A percentile compares a stretch with the other conserved stretches of the same genome.
Conservation (phyloP, 2,797 vertebrate genomes). For the Euthynnus affinis region DNA sequence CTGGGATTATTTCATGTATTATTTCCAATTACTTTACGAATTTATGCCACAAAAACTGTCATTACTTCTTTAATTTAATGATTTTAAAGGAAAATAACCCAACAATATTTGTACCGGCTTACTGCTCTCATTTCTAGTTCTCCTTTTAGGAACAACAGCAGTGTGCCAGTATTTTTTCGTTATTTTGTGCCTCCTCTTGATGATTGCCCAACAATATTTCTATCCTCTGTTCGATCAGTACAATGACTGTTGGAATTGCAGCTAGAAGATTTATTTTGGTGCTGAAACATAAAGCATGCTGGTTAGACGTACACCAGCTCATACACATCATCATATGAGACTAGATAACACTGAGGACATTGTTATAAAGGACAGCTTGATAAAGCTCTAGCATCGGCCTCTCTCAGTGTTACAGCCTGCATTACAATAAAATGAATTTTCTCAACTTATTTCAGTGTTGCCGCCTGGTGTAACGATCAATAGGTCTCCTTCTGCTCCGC, state of each 20-base stretch:
- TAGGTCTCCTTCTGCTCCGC: background rate
- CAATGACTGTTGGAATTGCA: background rate
- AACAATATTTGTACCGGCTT: background rate
- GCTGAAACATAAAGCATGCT: constrained; percentile 17
- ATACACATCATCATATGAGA: background rate
- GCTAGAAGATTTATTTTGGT: constrained; percentile 21
- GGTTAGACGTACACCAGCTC: background rate
- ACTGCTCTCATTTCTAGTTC: background rate
- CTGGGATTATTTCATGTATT: background rate
- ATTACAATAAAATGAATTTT: constrained; percentile 15
- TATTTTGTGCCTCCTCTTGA: background rate
- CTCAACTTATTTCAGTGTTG: background rate
- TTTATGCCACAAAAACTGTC: background rate
- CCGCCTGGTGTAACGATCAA: constrained; percentile 13
- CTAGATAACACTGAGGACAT: background rate
- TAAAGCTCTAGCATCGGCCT: background rate
- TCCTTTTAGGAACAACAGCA: background rate
- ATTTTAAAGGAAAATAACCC: too few relatives aligned
- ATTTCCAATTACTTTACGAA: background rate
- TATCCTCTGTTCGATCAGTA: constrained; percentile 6
- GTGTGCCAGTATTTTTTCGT: background rate
- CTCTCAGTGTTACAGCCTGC: background rate
- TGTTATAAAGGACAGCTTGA: background rate
- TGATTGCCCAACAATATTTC: constrained; percentile 6
- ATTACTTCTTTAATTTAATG: background rate